A percentile compares a stretch with the other conserved stretches of the same genome.
These are phyloP conservation scores for Nudaria mundana DNA, from an alignment of 2,888 invertebrate species.

Conservation along the genomic window DNA sequence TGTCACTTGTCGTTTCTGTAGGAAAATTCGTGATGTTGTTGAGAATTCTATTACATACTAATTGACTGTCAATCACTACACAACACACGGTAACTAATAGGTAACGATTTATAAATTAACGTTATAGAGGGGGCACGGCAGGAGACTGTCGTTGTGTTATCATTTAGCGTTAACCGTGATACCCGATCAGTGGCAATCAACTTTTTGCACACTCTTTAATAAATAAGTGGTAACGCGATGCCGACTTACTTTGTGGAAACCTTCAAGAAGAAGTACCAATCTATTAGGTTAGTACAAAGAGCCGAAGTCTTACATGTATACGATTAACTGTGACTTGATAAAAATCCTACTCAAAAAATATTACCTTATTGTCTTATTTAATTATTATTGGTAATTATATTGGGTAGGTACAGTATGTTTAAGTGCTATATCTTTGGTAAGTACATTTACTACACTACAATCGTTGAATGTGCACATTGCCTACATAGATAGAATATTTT, in stretches of 20 bases:
- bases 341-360: too few relatives aligned
- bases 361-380: too few relatives aligned
- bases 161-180: constrained; percentile 25
- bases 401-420: too few relatives aligned
- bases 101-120: constrained; percentile 51
- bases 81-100: constrained; percentile 48
- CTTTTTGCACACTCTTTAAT: not conserved
- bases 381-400: too few relatives aligned
- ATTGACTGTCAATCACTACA: constrained; percentile 25
- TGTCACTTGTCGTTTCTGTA: constrained; percentile 2
- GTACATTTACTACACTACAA: too few relatives aligned
- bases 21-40: constrained; percentile 5
- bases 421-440: too few relatives aligned
- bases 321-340: too few relatives aligned
- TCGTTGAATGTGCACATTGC: too few relatives aligned
- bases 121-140: constrained; percentile 34
- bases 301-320: too few relatives aligned
- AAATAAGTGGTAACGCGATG: constrained; percentile 26
- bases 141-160: constrained; percentile 14
- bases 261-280: constrained; percentile 42
- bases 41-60: constrained; percentile 26
- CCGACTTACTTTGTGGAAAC: constrained; percentile 28
- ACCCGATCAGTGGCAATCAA: constrained; percentile 16
- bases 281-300: constrained; percentile 56
- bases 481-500: too few relatives aligned